Evolutionary conservation across 2,113 vertebrate genomes (phyloP).

Genomic region (Lepus timidus): DNA sequence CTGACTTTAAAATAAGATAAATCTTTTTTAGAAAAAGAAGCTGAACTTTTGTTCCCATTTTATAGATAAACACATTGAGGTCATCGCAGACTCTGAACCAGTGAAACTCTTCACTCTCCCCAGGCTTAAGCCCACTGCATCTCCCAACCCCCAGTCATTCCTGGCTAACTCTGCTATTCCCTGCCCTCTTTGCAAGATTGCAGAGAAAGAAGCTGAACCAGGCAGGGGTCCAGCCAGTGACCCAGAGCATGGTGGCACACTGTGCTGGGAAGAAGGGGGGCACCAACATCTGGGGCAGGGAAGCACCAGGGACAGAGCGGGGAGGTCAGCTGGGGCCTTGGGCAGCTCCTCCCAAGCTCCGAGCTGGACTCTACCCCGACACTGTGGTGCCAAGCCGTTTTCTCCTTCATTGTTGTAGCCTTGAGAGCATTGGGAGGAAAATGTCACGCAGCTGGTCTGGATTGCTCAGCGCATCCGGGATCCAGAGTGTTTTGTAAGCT

Average conservation of each 20-base stretch:
- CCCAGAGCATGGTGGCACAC: not conserved
- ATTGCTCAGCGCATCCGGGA: slow-evolving; percentile 54
- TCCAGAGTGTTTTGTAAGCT: slow-evolving; percentile 61
- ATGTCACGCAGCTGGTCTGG: slow-evolving; percentile 68
- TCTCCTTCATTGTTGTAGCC: slow-evolving; percentile 60
- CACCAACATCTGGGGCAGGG: not conserved
- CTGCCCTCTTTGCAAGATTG: not conserved
- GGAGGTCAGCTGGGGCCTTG: not conserved
- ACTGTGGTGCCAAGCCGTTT: slow-evolving; percentile 58
- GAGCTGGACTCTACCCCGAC: not conserved
- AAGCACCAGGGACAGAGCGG: not conserved
- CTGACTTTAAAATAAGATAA: not conserved
- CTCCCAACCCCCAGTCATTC: not conserved
- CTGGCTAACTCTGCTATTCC: not conserved
- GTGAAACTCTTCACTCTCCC: not conserved
- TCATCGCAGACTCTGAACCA: not conserved
- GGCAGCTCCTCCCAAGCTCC: slow-evolving; percentile 4
- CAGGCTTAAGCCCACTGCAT: not conserved
- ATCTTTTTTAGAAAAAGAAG: not conserved
- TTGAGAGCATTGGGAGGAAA: slow-evolving; percentile 30
- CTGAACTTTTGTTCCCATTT: not conserved
- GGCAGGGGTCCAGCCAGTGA: not conserved
- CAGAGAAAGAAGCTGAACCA: not conserved
- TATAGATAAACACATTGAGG: not conserved
- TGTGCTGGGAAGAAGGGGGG: not conserved